Evolutionary conservation across 2,797 vertebrate genomes (phyloP).

Genomic region (Yasuhikotakia modesta): DNA sequence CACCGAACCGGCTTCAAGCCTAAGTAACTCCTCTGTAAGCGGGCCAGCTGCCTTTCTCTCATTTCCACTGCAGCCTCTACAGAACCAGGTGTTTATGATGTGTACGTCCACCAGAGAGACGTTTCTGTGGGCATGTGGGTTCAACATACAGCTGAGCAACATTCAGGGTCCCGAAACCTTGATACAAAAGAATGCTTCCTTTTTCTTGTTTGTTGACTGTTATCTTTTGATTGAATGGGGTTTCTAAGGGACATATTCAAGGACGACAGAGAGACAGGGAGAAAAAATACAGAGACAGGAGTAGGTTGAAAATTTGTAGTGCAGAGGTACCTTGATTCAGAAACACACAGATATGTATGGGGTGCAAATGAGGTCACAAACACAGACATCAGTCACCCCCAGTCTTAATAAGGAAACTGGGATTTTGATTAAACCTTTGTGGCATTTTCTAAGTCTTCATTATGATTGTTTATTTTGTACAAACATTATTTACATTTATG

Average conservation of each 20-base stretch:
- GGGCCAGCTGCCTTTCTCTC: constrained; percentile 10
- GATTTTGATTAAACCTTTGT: not conserved
- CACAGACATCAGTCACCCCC: not conserved
- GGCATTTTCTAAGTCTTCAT: constrained; percentile 8
- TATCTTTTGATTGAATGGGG: not conserved
- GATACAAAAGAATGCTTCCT: not conserved
- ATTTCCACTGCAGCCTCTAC: not conserved
- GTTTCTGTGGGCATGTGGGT: not conserved
- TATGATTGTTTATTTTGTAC: not conserved
- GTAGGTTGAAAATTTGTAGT: not conserved
- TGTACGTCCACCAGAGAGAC: constrained; percentile 13
- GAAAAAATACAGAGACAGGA: not conserved
- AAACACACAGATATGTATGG: not conserved
- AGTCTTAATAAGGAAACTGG: too few species aligned
- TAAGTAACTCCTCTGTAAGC: constrained; percentile 13
- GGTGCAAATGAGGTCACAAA: not conserved
- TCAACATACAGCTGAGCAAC: constrained; percentile 1
- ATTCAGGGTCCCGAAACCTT: not conserved
- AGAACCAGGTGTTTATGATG: constrained; percentile 31
- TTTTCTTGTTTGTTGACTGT: constrained; percentile 20
- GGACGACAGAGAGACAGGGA: constrained; percentile 3
- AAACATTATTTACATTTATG: too few species aligned
- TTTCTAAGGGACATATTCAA: constrained; percentile 6
- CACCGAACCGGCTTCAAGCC: constrained; percentile 11
- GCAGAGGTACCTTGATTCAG: not conserved